Percentiles rank a stretch among this genome's conserved stretches.
phyloP scores from a whole-genome alignment of 2,888 invertebrate genomes.

The Pristionchus mayeri region DNA sequence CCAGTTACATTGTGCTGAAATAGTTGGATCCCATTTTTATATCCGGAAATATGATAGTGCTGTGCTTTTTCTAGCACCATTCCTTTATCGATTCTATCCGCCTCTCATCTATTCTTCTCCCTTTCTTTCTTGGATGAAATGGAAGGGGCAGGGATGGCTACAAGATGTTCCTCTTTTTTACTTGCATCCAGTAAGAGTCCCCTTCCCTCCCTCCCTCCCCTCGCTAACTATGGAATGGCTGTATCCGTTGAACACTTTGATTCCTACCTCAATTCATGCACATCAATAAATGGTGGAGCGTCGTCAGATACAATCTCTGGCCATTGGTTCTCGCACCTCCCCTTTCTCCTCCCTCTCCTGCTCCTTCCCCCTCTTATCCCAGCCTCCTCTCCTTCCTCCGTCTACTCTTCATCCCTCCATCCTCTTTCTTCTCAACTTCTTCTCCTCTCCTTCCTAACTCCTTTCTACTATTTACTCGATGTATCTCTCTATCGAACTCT shows the following conservation, averaged over 20 bases:
- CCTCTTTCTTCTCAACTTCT: not conserved
- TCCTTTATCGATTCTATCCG: not conserved
- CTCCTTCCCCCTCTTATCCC: too few relatives aligned
- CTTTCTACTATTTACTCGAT: constrained; percentile 33
- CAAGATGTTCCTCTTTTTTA: not conserved
- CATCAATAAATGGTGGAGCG: not conserved
- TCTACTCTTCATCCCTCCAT: constrained; percentile 10
- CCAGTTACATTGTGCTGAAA: too few relatives aligned
- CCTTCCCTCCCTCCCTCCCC: not conserved
- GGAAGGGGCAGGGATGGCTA: not conserved
- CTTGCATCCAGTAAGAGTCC: not conserved
- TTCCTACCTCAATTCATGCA: not conserved
- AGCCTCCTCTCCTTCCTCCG: too few relatives aligned
- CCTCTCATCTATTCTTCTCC: not conserved
- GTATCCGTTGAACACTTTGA: not conserved
- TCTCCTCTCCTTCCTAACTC: constrained; percentile 5
- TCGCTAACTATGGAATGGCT: not conserved
- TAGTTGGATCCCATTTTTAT: too few relatives aligned
- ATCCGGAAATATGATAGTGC: too few relatives aligned
- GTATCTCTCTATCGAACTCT: constrained; percentile 20
- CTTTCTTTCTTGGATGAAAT: not conserved
- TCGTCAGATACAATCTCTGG: not conserved
- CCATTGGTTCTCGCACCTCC: constrained; percentile 17
- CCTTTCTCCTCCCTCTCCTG: not conserved
- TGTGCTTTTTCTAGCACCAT: too few relatives aligned